Evolutionary conservation across 2,113 vertebrate species (phyloP).

Genomic region (Boulengeromyrus knoepffleri): DNA sequence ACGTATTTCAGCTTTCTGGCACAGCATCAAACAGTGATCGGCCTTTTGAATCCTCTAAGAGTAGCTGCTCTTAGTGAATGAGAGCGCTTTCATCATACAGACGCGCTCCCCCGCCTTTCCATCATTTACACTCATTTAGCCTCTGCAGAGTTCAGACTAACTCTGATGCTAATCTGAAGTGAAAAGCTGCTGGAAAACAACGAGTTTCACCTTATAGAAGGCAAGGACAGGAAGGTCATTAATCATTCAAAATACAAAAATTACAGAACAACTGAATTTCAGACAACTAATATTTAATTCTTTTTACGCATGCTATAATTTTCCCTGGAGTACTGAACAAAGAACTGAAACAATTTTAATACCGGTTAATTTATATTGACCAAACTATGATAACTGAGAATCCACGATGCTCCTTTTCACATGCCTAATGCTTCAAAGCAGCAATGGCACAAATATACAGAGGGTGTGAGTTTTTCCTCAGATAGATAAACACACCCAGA

Average conservation of each 20-base stretch:
- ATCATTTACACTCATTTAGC: constrained; percentile 13
- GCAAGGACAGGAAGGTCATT: background rate
- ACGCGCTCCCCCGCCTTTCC: background rate
- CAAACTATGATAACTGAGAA: constrained; percentile 20
- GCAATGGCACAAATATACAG: background rate
- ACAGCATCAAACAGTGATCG: background rate
- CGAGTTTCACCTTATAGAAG: constrained; percentile 18
- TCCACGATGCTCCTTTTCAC: constrained; percentile 18
- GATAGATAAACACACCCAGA: background rate
- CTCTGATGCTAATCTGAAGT: background rate
- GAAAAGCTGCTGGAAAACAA: constrained; percentile 30
- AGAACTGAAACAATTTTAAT: background rate
- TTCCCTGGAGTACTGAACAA: background rate
- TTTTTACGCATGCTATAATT: constrained; percentile 22
- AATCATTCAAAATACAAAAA: constrained; percentile 1
- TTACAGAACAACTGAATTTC: background rate
- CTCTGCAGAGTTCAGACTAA: background rate
- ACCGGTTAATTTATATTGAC: constrained; percentile 13
- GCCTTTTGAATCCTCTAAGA: background rate
- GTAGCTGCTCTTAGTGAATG: background rate
- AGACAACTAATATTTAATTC: constrained; percentile 6
- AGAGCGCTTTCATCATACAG: background rate
- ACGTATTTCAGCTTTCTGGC: background rate
- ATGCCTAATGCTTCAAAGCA: background rate
- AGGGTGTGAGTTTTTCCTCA: background rate